These are phyloP conservation scores for Gnatocerus cornutus DNA, from an alignment of 2,888 invertebrate species.

Conservation along the genomic window DNA sequence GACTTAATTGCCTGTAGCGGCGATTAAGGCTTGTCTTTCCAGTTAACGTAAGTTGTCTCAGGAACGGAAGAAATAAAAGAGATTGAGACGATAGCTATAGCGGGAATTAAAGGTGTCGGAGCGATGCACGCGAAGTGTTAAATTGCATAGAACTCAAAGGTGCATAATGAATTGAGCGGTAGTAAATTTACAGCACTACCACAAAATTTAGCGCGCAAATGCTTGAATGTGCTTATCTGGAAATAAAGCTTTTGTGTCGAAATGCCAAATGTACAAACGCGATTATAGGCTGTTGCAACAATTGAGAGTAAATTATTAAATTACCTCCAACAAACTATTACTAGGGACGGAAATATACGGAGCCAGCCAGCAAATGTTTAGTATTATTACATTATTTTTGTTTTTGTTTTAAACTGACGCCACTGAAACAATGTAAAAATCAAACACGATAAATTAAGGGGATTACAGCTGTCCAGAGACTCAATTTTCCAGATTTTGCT, in stretches of 20 bases:
- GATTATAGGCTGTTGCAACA: background rate
- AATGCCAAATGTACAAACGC: background rate
- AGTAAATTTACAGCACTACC: slow-evolving; percentile 3
- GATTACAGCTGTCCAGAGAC: too few species aligned
- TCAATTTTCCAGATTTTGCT: too few species aligned
- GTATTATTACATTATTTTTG: too few species aligned
- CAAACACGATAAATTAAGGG: too few species aligned
- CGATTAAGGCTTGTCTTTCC: slow-evolving; percentile 49
- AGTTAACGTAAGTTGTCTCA: slow-evolving; percentile 49
- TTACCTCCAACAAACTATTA: background rate
- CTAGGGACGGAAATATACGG: too few species aligned
- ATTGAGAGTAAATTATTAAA: background rate
- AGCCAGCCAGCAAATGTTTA: too few species aligned
- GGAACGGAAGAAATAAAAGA: slow-evolving; percentile 53
- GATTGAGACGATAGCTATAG: slow-evolving; percentile 50
- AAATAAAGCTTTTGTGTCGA: background rate
- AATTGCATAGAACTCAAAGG: slow-evolving; percentile 6
- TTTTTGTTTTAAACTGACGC: too few species aligned
- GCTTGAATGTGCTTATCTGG: slow-evolving; percentile 2
- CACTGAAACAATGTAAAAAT: too few species aligned
- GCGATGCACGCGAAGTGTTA: slow-evolving; percentile 30
- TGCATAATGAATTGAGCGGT: slow-evolving; percentile 9
- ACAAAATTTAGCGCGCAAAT: background rate
- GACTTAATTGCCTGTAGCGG: slow-evolving; percentile 42
- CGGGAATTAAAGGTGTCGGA: slow-evolving; percentile 39